Evolutionary conservation across 2,797 vertebrate genomes (phyloP), one percentile per base, ranked within the genome.

Genomic region (Scomberomorus guttatus): DNA sequence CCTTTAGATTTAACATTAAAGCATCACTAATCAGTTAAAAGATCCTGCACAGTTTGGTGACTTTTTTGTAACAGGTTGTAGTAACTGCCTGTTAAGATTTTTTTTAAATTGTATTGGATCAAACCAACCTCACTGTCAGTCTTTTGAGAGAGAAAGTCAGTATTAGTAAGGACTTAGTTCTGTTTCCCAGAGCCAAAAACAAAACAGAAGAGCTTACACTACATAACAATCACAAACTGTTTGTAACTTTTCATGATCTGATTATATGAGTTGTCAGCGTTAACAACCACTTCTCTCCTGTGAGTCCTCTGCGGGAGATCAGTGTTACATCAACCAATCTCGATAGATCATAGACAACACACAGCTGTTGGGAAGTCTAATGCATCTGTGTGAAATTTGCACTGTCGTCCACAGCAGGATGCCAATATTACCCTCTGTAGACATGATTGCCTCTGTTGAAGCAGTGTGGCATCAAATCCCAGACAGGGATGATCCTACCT

Each of bases 91-190:
- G 15, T 44, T 14, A 14, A 44, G 42, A 37, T 11, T 37, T 44
- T 15, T 14, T 44, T 44, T 3, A 44, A 44, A 37, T 37, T 37
- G 37, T 37, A 37, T 37, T 37, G 37, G 37, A 42, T 42, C 13
- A 14, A 13, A 3, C 39, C 12, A 14, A 42, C 12, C 2, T 42
- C 39, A 13, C 37, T 13, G 37, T 39, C 12, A 39, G 34, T 27
- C 27, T 48, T 51, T 34, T 32, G 18, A 58, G 46, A 59, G 54
- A 37, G 61, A 42, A 42, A 42, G 24, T 74, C 62, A 37, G 44
- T 8, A 13, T 65, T 25, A 42, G 17, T 12, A 24, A 64, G 37
- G 44, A 20, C 44, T 56, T 17, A 2, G 32, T n/a, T 22, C 11
- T 54, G 25, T 57, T 51, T 7, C 18, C 11, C 22, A 24, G 42